Evolutionary conservation across 1,140 invertebrate species (phyloP).

Genomic region (Wiebesia pumilae): DNA sequence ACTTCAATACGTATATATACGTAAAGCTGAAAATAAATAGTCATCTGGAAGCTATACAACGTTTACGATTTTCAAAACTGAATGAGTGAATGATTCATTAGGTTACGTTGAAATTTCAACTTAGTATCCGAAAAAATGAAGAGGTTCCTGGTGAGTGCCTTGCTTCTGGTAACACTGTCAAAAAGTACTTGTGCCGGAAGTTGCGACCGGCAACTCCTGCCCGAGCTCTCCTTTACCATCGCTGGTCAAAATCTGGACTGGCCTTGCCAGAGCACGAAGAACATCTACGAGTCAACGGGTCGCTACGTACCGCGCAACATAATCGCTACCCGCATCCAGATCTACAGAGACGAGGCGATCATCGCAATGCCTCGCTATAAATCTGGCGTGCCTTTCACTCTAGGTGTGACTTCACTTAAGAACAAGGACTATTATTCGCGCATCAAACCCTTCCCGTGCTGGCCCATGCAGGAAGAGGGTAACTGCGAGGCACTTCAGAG

Average conservation of each 20-base stretch:
- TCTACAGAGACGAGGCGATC: constrained; percentile 77
- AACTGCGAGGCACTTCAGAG: constrained; percentile 79
- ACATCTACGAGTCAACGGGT: constrained; percentile 77
- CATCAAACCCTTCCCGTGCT: constrained; percentile 78
- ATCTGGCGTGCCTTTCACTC: constrained; percentile 78
- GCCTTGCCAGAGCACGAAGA: constrained; percentile 77
- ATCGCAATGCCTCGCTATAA: constrained; percentile 78
- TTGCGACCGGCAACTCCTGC: constrained; percentile 26
- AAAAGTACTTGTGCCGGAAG: background rate
- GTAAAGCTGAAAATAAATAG: too few species aligned
- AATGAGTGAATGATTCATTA: background rate
- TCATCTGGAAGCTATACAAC: background rate
- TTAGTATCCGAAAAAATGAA: constrained; percentile 52
- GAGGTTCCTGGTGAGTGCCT: constrained; percentile 38
- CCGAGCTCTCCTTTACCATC: constrained; percentile 63
- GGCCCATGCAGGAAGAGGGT: constrained; percentile 79
- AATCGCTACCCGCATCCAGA: constrained; percentile 78
- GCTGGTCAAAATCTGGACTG: constrained; percentile 76
- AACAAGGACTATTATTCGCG: constrained; percentile 69
- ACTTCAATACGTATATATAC: too few species aligned
- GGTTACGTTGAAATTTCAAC: background rate
- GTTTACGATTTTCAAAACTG: background rate
- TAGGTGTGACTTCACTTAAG: constrained; percentile 77
- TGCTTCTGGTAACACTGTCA: constrained; percentile 48
- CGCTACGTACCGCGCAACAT: constrained; percentile 78